Conservation (phyloP, 2,113 vertebrate species). For the Ramphastos sulfuratus region DNA sequence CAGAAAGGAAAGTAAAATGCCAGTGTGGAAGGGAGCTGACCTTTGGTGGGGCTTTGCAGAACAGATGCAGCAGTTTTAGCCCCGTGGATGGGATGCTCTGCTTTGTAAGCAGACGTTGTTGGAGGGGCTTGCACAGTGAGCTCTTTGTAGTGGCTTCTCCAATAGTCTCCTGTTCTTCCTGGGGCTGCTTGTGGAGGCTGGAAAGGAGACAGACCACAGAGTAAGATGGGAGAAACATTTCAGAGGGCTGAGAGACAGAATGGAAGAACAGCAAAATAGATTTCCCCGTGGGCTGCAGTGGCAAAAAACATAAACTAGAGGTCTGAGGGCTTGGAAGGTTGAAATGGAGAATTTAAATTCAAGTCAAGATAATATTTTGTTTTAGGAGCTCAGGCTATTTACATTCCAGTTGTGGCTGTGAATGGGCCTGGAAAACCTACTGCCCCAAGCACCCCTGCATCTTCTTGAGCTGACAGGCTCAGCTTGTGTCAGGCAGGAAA, state of each 20-base stretch:
- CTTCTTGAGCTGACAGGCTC: not conserved
- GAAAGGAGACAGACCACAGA: not conserved
- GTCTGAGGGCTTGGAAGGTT: not conserved
- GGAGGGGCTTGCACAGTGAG: not conserved
- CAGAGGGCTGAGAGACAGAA: not conserved
- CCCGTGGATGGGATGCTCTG: not conserved
- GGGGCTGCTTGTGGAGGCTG: not conserved
- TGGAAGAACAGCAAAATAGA: not conserved
- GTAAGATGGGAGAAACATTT: not conserved
- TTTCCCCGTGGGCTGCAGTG: not conserved
- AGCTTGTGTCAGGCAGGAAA: not conserved
- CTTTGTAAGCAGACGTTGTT: not conserved
- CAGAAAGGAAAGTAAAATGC: not conserved
- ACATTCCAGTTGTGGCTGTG: not conserved
- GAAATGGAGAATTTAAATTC: not conserved
- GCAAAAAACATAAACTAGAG: not conserved
- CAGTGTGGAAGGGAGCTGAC: not conserved
- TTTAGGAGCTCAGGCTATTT: not conserved
- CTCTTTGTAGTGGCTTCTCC: conserved; percentile 40
- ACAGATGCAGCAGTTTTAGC: not conserved
- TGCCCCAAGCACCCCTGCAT: not conserved
- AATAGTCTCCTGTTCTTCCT: not conserved
- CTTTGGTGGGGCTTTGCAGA: not conserved
- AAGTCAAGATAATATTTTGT: not conserved
- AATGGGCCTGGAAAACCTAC: not conserved